Base-by-base conservation (phyloP, 2,797 vertebrate species). In the Epinephelus malabaricus region DNA sequence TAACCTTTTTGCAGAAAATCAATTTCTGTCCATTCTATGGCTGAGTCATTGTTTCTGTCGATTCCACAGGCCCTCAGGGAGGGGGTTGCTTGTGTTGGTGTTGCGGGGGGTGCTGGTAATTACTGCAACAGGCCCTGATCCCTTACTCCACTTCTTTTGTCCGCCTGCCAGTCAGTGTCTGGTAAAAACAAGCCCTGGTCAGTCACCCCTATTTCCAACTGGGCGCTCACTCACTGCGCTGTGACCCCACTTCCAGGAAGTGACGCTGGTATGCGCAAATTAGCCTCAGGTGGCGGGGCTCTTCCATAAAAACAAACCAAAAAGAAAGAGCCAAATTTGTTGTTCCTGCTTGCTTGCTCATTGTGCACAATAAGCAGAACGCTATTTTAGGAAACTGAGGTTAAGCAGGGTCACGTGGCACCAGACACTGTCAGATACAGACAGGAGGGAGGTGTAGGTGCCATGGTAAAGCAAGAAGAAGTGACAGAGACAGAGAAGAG, bases 11-110 rank as follows among this genome's bases (percentile, higher is more conserved):
- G 56, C 66, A 58, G 50, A 80, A 89, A 90, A 91, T 90, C 85
- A 51, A 86, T 90, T 76, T 79, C 46, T 78, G 81, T 86, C 82
- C 76, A 25, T 71, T 89, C 73, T 69, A 51, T 13, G n/a, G 54
- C 84, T 71, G 84, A 90, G 69, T 90, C 88, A 86, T 79, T 86
- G 87, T 86, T 91, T 85, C 75, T 89, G 78, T 87, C 76, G 63
- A 58, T 72, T 76, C 72, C 64, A 55, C 23, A 6, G 63, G 54
- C 59, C 70, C 68, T 61, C 3, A 3, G 62, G 68, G 74, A 23
- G 25, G 51, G 9, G 7, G 74, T 21, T 4, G 58, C 19, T 2
- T 38, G 51, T 13, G 56, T 3, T 38, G 63, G 47, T 11, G 58
- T 17, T 23, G 51, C 25, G 2, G 14, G 40, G 18, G 62, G 13